Base-by-base conservation (phyloP, 2,888 invertebrate species). In the Andrena camellia region DNA sequence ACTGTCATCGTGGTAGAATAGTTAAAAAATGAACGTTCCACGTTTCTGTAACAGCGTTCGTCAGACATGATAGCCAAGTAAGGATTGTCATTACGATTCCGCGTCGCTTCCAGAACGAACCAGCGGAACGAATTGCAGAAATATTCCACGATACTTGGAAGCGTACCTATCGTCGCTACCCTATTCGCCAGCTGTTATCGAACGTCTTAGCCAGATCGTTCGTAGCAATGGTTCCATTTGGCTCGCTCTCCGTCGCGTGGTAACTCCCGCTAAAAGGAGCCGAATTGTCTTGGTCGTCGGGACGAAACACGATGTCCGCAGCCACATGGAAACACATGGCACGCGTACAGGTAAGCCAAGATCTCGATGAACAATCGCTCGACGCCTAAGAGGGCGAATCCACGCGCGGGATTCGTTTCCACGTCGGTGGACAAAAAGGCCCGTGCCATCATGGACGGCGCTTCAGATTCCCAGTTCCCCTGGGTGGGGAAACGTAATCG, bases 151-250 rank as follows among this genome's bases (percentile, higher is more conserved):
- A 54, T 75, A 48, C 63, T 35, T 57, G 62, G 54, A 35, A 59
- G 50, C 54, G 23, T 35, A 60, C n/a, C 23, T 4, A 50, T 6
- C n/a, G 20, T 60, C 78, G 79, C 83, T 59, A 79, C 71, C 79
- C 77, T 57, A 63, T 72, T 60, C 62, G 69, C 62, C 70, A 69
- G 81, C 80, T 81, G 84, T 78, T 83, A 88, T 86, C 81, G 90
- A 87, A 85, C 86, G 79, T 87, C 78, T 86, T 78, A 84, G 83
- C 78, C 87, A 86, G 88, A 90, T 90, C 89, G 88, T 83, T 84
- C 86, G 84, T 89, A 73, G 86, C 84, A 89, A 85, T 84, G 86
- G 85, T 84, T 83, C 89, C 87, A 85, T 89, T 90, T 72, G 71
- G 68, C 75, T 60, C 79, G 74, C 66, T 62, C 64, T 70, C 66